Percentiles rank a stretch among this genome's conserved stretches.
phyloP scores from a whole-genome alignment of 2,113 vertebrate species.

The Phocoena phocoena region DNA sequence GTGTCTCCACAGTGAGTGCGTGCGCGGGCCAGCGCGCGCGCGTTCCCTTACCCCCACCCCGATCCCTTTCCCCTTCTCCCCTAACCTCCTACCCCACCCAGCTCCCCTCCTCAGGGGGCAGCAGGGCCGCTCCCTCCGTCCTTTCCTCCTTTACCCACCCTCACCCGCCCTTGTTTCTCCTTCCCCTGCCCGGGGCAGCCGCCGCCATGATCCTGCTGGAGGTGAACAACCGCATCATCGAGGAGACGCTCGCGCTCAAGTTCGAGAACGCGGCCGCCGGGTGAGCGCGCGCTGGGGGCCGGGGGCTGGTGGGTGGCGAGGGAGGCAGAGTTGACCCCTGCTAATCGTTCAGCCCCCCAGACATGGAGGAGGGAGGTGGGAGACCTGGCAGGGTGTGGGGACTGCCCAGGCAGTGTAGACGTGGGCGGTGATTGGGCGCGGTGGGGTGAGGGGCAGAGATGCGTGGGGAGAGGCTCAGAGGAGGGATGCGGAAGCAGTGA shows the following conservation, averaged over 20 bases:
- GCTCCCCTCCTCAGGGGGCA: conserved; percentile 16
- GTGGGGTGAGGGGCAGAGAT: conserved; percentile 61
- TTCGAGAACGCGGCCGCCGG: conserved; percentile 96
- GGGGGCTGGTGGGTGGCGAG: neutral
- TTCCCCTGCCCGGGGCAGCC: conserved; percentile 73
- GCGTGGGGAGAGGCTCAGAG: conserved; percentile 51
- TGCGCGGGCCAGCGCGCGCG: neutral
- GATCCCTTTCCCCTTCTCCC: conserved; percentile 9
- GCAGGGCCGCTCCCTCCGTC: conserved; percentile 73
- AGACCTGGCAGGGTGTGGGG: neutral
- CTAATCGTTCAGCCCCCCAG: neutral
- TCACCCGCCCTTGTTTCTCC: conserved; percentile 76
- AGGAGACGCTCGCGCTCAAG: conserved; percentile 95
- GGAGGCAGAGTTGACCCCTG: neutral
- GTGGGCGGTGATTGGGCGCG: conserved; percentile 57
- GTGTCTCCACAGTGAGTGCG: conserved; percentile 36
- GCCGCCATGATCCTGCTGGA: conserved; percentile 97
- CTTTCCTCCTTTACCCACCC: conserved; percentile 53
- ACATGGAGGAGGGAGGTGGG: neutral
- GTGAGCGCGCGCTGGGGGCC: conserved; percentile 83
- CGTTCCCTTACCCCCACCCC: neutral
- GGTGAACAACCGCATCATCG: conserved; percentile 98
- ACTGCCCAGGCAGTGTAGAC: neutral
- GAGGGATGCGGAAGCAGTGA: conserved; percentile 72
- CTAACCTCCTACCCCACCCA: conserved; percentile 53